Evolutionary conservation across 2,797 vertebrate genomes (phyloP).

Genomic region (Premnoplex brunnescens): DNA sequence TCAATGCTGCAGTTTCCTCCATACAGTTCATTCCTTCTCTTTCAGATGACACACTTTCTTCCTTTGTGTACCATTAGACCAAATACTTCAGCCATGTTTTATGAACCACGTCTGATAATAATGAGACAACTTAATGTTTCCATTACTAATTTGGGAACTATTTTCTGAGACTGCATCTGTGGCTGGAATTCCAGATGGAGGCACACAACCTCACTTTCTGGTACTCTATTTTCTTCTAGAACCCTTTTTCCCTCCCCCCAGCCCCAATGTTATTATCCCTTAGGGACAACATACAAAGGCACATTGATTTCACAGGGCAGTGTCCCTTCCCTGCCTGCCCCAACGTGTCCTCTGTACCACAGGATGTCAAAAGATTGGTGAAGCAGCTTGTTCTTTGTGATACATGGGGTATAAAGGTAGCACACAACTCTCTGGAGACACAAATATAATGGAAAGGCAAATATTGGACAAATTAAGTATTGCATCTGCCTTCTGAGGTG

Average conservation of each 20-base stretch:
- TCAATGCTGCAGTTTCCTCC: neutral
- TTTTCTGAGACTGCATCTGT: neutral
- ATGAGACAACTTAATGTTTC: conserved; percentile 4
- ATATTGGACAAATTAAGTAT: neutral
- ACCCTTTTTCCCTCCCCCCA: neutral
- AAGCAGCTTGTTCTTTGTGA: neutral
- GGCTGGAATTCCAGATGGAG: neutral
- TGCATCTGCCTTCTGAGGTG: neutral
- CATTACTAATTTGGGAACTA: conserved; percentile 44
- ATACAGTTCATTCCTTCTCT: neutral
- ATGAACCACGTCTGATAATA: neutral
- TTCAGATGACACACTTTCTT: neutral
- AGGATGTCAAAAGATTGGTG: neutral
- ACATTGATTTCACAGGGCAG: neutral
- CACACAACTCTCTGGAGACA: neutral
- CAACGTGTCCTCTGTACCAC: neutral
- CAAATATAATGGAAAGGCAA: neutral
- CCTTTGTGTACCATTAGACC: neutral
- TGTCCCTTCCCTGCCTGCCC: neutral
- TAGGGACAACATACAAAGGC: neutral
- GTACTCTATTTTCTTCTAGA: neutral
- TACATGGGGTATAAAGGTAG: neutral
- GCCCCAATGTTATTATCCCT: neutral
- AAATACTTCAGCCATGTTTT: conserved; percentile 3
- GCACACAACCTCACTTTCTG: neutral